phyloP scores from a whole-genome alignment of 2,888 invertebrate genomes.

The Agonopterix arenella region DNA sequence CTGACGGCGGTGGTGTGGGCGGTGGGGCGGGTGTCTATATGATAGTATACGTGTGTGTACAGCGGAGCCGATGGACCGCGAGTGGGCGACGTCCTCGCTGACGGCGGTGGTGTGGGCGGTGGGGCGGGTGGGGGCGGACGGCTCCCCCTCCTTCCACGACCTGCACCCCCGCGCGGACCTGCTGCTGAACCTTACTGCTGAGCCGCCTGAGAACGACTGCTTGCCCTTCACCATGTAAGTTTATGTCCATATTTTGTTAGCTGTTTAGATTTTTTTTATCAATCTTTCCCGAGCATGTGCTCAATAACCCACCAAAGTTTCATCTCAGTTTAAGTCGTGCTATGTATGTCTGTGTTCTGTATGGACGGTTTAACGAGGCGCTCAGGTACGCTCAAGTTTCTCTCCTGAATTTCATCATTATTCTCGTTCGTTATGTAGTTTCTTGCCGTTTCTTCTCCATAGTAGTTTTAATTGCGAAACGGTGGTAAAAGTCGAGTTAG shows the following conservation, averaged over 20 bases:
- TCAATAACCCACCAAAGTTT: no score
- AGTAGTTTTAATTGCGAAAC: no score
- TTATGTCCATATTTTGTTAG: not conserved
- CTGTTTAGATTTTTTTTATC: no score
- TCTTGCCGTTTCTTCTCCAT: no score
- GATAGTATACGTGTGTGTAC: conserved; percentile 2
- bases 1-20: conserved; percentile 88
- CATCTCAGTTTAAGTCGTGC: no score
- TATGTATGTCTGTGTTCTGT: no score
- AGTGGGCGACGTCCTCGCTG: conserved; percentile 80
- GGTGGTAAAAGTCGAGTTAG: no score
- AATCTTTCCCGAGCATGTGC: no score
- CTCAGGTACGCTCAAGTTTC: no score
- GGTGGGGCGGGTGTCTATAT: conserved; percentile 79
- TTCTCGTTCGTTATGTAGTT: not conserved
- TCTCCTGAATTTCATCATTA: no score
- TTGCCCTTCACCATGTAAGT: conserved; percentile 81
- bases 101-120: conserved; percentile 89
- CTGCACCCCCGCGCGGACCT: conserved; percentile 85
- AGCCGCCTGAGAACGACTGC: conserved; percentile 82
- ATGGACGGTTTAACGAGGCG: no score
- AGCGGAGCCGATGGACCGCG: conserved; percentile 88
- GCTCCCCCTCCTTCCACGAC: conserved; percentile 90
- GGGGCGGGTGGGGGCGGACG: conserved; percentile 85
- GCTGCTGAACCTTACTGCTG: conserved; percentile 79